These are phyloP conservation scores for Zaprionus capensis DNA, from an alignment of 1,140 invertebrate genomes.

Conservation along the genomic window DNA sequence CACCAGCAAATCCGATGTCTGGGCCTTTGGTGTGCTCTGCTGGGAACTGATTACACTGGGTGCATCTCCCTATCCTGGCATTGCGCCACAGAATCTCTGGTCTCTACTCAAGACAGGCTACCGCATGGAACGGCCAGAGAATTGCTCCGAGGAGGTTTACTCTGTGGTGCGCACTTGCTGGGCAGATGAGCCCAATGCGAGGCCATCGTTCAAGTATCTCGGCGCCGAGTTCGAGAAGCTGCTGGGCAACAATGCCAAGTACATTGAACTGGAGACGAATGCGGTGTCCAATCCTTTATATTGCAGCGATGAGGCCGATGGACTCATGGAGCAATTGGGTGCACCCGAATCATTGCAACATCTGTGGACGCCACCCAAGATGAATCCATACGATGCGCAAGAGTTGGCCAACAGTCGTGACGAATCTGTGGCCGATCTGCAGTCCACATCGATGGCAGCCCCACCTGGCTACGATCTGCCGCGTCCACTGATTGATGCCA, in stretches of 20 bases:
- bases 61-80: slow-evolving; percentile 87
- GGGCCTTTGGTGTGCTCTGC: slow-evolving; percentile 94
- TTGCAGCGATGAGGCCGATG: slow-evolving; percentile 63
- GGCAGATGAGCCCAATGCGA: slow-evolving; percentile 89
- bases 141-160: slow-evolving; percentile 93
- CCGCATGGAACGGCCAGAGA: slow-evolving; percentile 92
- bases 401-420: slow-evolving; percentile 69
- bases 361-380: slow-evolving; percentile 77
- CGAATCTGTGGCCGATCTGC: slow-evolving; percentile 58
- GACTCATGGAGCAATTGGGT: slow-evolving; percentile 47
- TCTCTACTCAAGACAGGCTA: slow-evolving; percentile 91
- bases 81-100: slow-evolving; percentile 91
- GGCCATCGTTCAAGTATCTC: slow-evolving; percentile 91
- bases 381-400: slow-evolving; percentile 66
- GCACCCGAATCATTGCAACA: slow-evolving; percentile 73
- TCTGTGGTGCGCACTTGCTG: slow-evolving; percentile 93
- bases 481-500: slow-evolving; percentile 72
- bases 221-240: slow-evolving; percentile 88
- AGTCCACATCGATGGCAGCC: slow-evolving; percentile 35
- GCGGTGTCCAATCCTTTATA: slow-evolving; percentile 83
- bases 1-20: slow-evolving; percentile 95
- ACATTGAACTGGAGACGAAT: slow-evolving; percentile 86
- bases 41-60: slow-evolving; percentile 95
- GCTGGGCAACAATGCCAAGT: slow-evolving; percentile 90
- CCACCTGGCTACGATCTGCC: slow-evolving; percentile 80